These are phyloP conservation scores for Habropoda laboriosa DNA, from an alignment of 1,140 invertebrate genomes.

Conservation along the genomic window DNA sequence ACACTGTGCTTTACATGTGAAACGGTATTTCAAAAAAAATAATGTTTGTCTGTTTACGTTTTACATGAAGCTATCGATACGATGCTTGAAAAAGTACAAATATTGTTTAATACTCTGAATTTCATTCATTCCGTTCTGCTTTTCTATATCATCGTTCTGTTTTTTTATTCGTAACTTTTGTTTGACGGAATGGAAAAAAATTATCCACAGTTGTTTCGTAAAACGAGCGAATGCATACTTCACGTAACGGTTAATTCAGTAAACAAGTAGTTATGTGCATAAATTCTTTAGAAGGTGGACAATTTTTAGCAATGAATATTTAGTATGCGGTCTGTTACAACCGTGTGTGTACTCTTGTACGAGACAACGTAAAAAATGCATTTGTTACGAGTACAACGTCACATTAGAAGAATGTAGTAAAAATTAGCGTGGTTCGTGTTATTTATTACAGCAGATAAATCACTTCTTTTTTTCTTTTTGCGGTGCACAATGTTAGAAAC, in stretches of 20 bases:
- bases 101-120: too few species aligned
- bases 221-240: neutral
- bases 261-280: neutral
- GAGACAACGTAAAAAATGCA: neutral
- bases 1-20: too few species aligned
- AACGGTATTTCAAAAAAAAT: too few species aligned
- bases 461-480: too few species aligned
- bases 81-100: too few species aligned
- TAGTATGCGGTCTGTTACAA: neutral
- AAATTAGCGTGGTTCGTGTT: neutral
- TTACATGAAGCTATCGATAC: too few species aligned
- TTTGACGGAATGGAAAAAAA: too few species aligned
- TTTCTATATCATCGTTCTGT: too few species aligned
- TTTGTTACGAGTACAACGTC: neutral
- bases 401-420: neutral
- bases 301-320: neutral
- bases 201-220: neutral
- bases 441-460: neutral
- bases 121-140: too few species aligned
- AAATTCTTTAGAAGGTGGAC: neutral
- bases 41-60: too few species aligned
- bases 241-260: neutral
- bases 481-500: too few species aligned
- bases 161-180: too few species aligned
- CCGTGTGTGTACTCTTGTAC: neutral